Evolutionary conservation across 2,797 vertebrate genomes (phyloP), one percentile per base, ranked within the genome.

Genomic region (Gobionotothen gibberifrons): DNA sequence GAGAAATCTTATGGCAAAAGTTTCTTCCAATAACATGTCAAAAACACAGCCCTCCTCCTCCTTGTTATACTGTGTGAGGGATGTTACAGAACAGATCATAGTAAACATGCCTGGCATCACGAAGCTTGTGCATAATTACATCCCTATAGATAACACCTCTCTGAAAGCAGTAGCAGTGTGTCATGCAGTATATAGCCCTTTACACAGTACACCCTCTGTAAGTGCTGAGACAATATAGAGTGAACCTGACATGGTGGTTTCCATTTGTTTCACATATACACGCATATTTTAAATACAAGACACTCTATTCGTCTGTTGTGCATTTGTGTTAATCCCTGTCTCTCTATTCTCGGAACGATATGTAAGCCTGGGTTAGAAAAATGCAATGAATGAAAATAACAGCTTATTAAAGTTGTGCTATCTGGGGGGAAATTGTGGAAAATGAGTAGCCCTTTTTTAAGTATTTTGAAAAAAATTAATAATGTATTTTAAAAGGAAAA

Each of bases 101-200:
- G n/a, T 42, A 36, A 74, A 64, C 67, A 62, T 11, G 48, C n/a
- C 16, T 22, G 17, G 3, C 12, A 19, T 52, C 70, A 72, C 12
- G 4, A 16, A 63, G 53, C 39, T 10, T 44, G 16, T 22, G 43
- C 12, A 14, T 65, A 68, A 73, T 54, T 53, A 32, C 42, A 58
- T 66, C 66, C 72, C 72, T 17, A 26, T 26, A 13, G 47, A 54
- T 60, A 48, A 78, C 65, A 58, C 43, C 19, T 73, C 39, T 32
- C n/a, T 67, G 51, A 52, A 44, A 68, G 19, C 22, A 60, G 29
- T 9, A 44, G 29, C 13, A 46, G 40, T 57, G 65, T 69, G 36
- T 44, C 8, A 9, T 12, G 49, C n/a, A 51, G 40, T 3, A 26
- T 26, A 11, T 2, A 56, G 22, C 3, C 5, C 21, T 54, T 51